These are phyloP conservation scores for Leptobrachium ailaonicum DNA, from an alignment of 2,113 vertebrate genomes.

Conservation along the genomic window DNA sequence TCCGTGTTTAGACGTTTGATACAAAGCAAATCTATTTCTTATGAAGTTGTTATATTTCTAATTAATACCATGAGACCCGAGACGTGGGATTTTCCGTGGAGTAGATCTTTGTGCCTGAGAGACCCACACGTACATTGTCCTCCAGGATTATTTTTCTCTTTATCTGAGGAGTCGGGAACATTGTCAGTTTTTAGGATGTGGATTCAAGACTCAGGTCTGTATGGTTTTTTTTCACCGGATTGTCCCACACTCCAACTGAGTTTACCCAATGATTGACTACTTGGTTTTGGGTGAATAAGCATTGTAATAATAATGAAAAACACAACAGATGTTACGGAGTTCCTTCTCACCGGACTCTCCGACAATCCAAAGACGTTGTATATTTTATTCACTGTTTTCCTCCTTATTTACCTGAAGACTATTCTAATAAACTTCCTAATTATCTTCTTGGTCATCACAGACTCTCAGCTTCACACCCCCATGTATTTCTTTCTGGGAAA, in stretches of 20 bases:
- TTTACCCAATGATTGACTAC: not conserved
- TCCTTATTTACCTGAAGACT: slow-evolving; percentile 48
- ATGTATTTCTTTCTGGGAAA: slow-evolving; percentile 59
- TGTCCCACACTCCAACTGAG: too few relatives aligned
- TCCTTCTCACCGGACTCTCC: slow-evolving; percentile 2
- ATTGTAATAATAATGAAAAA: not conserved
- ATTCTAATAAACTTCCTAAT: slow-evolving; percentile 47
- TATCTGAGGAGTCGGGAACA: not conserved
- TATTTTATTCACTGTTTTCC: slow-evolving; percentile 41
- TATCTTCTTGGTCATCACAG: slow-evolving; percentile 38
- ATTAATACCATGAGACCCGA: not conserved
- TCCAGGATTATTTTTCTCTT: not conserved
- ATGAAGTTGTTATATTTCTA: not conserved
- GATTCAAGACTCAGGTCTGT: not conserved
- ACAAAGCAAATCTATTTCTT: too few relatives aligned
- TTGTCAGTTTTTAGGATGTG: not conserved
- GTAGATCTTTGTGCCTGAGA: not conserved
- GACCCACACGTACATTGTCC: not conserved
- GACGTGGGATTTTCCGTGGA: not conserved
- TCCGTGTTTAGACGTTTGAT: too few relatives aligned
- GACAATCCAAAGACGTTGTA: not conserved
- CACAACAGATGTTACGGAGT: not conserved
- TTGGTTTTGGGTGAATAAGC: not conserved
- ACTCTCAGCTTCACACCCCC: slow-evolving; percentile 47
- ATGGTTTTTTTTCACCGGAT: not conserved